Evolutionary conservation across 1,140 invertebrate genomes (phyloP), one percentile per base, ranked within the genome.

Genomic region (Colletes gigas): DNA sequence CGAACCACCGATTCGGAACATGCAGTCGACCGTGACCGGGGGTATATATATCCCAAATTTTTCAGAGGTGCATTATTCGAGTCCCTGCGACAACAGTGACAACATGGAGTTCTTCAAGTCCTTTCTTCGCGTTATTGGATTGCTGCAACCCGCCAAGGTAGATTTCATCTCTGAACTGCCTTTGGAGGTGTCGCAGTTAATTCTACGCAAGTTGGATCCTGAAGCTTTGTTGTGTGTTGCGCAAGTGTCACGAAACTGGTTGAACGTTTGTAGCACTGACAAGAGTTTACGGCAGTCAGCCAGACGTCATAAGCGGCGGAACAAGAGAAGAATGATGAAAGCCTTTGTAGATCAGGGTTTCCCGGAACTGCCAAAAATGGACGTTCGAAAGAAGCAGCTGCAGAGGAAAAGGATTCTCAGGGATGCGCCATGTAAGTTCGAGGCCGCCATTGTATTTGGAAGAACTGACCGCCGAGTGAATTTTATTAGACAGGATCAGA

Each of bases 121-220:
- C 4, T 17, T 66, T 6, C 52, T 66, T 21, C 62, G 62, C 8
- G 62, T 19, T 1, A n/a, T 66, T 30, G 50, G 73, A 47, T 14
- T 66, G 39, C 0, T 66, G n/a, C 15, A 63, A 15, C 52, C 50
- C 2, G 7, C 62, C 12, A 75, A 55, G 52, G 7, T 68, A 4
- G 76, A 78, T 44, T 44, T 85, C 14, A 52, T 83, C 12, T n/a
- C 66, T 4, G 41, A 79, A n/a, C 77, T 85, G 14, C 81, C 81
- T 7, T 4, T 47, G 1, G 67, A 85, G 65, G 41, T 85, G 5
- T 67, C 67, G 4, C 67, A 81, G 0, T 1, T 76, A 17, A 83
- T 85, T 30, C 39, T 85, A 7, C 60, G 72, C 17, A 63, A 69
- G 52, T 63, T 85, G 17, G 81, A 83, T 19, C 10, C 70, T 21